Percentiles rank a stretch among this genome's conserved stretches.
phyloP scores from a whole-genome alignment of 1,140 invertebrate genomes.

The Apis mellifera region DNA sequence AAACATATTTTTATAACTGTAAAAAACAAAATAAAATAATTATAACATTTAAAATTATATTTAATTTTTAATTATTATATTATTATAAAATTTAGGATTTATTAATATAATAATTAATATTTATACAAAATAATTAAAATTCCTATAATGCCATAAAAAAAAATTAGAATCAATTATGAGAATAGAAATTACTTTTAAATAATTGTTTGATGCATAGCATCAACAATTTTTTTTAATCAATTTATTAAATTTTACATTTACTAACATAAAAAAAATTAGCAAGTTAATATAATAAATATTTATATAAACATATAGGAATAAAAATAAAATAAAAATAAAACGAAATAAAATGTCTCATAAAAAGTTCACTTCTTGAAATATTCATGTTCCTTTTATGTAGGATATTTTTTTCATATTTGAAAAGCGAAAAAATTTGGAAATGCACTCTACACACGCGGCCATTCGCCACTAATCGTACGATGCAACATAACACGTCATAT shows the following conservation, averaged over 20 bases:
- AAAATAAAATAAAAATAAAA: too few species aligned
- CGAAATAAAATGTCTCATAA: background rate
- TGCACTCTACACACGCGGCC: constrained; percentile 30
- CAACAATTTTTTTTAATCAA: background rate
- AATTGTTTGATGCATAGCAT: background rate
- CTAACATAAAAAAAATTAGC: background rate
- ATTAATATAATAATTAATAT: background rate
- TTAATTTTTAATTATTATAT: background rate
- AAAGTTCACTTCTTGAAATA: background rate
- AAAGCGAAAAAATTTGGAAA: constrained; percentile 25
- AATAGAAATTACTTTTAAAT: background rate
- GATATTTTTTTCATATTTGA: constrained; percentile 5
- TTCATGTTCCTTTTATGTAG: background rate
- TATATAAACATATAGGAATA: background rate
- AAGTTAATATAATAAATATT: background rate
- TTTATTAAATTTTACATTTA: background rate
- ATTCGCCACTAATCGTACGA: constrained; percentile 35
- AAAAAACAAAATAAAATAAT: background rate
- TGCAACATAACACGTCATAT: constrained; percentile 51
- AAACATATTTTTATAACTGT: background rate
- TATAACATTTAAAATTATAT: background rate
- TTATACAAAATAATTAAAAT: background rate
- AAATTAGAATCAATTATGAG: background rate
- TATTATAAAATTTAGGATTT: background rate
- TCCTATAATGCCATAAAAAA: background rate